These are phyloP conservation scores for Lordiphosa andalusiaca DNA, from an alignment of 2,888 invertebrate genomes.

Conservation along the genomic window DNA sequence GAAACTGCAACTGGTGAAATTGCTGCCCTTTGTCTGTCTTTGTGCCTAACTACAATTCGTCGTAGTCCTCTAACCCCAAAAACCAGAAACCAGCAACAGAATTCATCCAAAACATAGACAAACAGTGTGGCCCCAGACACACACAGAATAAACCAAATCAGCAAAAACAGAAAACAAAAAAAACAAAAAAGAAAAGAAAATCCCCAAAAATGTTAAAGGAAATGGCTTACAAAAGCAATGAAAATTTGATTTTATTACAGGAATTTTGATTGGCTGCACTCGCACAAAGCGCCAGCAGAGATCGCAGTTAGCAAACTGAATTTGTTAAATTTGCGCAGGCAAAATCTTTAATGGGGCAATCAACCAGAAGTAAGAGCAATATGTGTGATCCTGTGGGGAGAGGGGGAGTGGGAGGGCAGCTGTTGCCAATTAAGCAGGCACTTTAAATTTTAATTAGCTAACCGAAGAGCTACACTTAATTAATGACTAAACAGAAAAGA, in stretches of 20 bases:
- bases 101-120: conserved; percentile 24
- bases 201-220: conserved; percentile 46
- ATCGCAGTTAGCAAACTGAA: not conserved
- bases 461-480: conserved; percentile 57
- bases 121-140: conserved; percentile 32
- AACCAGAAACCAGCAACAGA: conserved; percentile 29
- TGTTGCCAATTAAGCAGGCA: conserved; percentile 58
- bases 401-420: too few relatives aligned
- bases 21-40: conserved; percentile 53
- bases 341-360: too few relatives aligned
- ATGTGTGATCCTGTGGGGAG: conserved; percentile 5
- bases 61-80: conserved; percentile 26
- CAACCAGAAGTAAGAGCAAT: not conserved
- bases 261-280: conserved; percentile 72
- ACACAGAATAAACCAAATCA: conserved; percentile 9
- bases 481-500: conserved; percentile 54
- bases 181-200: too few relatives aligned
- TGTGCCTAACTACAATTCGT: conserved; percentile 40
- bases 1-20: conserved; percentile 58
- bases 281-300: conserved; percentile 38
- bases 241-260: conserved; percentile 72
- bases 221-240: conserved; percentile 62
- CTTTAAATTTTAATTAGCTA: conserved; percentile 68
- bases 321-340: too few relatives aligned
- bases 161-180: not conserved